A percentile compares a stretch with the other conserved stretches of the same genome.
Evolutionary conservation across 2,888 invertebrate genomes (phyloP).

Genomic region (Eupithecia subfuscata): DNA sequence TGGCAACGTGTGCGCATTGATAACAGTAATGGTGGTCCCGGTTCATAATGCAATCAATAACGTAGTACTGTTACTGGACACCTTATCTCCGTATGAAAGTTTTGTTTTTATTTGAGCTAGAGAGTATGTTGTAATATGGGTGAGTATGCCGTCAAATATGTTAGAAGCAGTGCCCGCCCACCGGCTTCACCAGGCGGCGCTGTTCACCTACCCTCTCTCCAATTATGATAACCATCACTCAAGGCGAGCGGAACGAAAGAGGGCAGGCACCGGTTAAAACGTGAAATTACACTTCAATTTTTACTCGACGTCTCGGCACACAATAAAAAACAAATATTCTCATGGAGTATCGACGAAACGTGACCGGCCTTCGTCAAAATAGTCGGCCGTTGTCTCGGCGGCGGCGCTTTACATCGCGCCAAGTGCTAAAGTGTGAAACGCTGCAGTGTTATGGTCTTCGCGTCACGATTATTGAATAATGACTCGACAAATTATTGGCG

Average conservation of each 20-base stretch:
- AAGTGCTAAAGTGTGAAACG: constrained; percentile 84
- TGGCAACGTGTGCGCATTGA: constrained; percentile 77
- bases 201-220: constrained; percentile 80
- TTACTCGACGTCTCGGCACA: constrained; percentile 77
- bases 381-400: constrained; percentile 81
- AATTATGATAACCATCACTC: constrained; percentile 84
- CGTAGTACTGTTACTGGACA: constrained; percentile 70
- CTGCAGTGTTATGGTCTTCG: constrained; percentile 76
- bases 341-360: constrained; percentile 83
- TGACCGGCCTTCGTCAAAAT: constrained; percentile 84
- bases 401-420: constrained; percentile 75
- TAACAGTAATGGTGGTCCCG: constrained; percentile 75
- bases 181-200: constrained; percentile 67
- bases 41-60: constrained; percentile 74
- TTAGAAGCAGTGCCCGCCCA: constrained; percentile 70
- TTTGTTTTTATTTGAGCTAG: constrained; percentile 33
- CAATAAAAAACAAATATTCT: constrained; percentile 84
- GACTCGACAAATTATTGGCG: constrained; percentile 73
- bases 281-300: constrained; percentile 84
- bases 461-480: constrained; percentile 82
- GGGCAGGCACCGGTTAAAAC: constrained; percentile 83
- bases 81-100: constrained; percentile 56
- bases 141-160: constrained; percentile 53
- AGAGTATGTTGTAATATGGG: constrained; percentile 30
- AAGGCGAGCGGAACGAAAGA: constrained; percentile 84